Evolutionary conservation across 2,888 invertebrate genomes (phyloP), one percentile per base, ranked within the genome.

Genomic region (Tetheella fluctuosa): DNA sequence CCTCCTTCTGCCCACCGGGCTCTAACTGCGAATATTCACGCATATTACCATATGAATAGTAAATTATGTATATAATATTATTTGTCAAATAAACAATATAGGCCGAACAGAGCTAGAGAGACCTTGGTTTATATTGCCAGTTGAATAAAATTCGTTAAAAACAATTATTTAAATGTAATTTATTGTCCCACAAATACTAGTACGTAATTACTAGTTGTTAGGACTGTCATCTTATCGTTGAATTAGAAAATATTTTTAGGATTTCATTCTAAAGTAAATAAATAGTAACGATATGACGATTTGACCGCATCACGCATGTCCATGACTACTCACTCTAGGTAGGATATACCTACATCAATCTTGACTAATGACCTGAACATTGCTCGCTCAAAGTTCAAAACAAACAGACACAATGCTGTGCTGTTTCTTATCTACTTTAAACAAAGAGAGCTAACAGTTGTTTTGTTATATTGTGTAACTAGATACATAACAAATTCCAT

Each of bases 1-100:
- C 96, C 88, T 96, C 97, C 85, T 97, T 97, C 68, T 96, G 95
- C 7, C 97, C 96, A 30, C 94, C 94, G 59, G 95, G 95, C 88
- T 97, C 97, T 87, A 97, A 89, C 97, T 97, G 90, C 61, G 94
- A 69, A 54, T n/a, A 42, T 5, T n/a, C 48, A 62, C 57, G n/a
- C 23, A 37, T 15, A 4, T n/a, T n/a, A n/a, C n/a, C n/a, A n/a
- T n/a, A n/a, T n/a, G n/a, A n/a, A n/a, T n/a, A n/a, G n/a, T n/a
- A n/a, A n/a, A n/a, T n/a, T n/a, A 25, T 25, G 25, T 4, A 25
- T 34, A 34, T n/a, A n/a, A n/a, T n/a, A 12, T 10, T 34, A 34
- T 34, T 12, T 8, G 1, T 34, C n/a, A n/a, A 58, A 34, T 23
- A n/a, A 37, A 53, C 28, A 42, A 6, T 8, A 4, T 23, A 1